Evolutionary conservation across 2,888 invertebrate genomes (phyloP).

Genomic region (Mimas tiliae): DNA sequence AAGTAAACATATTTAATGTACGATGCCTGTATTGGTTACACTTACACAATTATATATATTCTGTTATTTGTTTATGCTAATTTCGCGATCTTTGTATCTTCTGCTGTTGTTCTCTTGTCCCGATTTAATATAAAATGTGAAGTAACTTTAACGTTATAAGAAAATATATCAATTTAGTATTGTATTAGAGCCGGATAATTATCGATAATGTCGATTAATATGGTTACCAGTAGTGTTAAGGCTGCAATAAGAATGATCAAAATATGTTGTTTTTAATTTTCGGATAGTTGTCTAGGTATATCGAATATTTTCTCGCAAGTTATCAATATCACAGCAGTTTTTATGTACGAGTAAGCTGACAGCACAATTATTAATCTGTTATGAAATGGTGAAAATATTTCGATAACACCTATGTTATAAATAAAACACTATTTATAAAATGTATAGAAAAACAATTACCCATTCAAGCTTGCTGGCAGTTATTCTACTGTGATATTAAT

Average conservation of each 20-base stretch:
- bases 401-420: neutral
- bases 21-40: slow-evolving; percentile 1
- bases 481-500: slow-evolving; percentile 83
- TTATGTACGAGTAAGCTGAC: slow-evolving; percentile 68
- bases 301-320: slow-evolving; percentile 51
- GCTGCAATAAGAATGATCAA: slow-evolving; percentile 53
- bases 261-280: slow-evolving; percentile 57
- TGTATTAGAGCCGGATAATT: slow-evolving; percentile 36
- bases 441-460: neutral
- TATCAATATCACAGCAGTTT: slow-evolving; percentile 84
- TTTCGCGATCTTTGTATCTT: slow-evolving; percentile 7
- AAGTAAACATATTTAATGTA: slow-evolving; percentile 12
- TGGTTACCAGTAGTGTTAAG: slow-evolving; percentile 82
- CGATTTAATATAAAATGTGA: slow-evolving; percentile 20
- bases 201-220: slow-evolving; percentile 57
- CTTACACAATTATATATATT: slow-evolving; percentile 7
- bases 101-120: slow-evolving; percentile 13
- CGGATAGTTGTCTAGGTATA: slow-evolving; percentile 56
- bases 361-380: slow-evolving; percentile 46
- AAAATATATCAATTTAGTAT: slow-evolving; percentile 26
- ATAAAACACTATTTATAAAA: no score
- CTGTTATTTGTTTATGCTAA: neutral
- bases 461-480: slow-evolving; percentile 69
- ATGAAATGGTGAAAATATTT: slow-evolving; percentile 5
- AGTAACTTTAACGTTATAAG: slow-evolving; percentile 11